Conservation (phyloP, 1,140 invertebrate species). For the Drosophila equinoxialis region DNA sequence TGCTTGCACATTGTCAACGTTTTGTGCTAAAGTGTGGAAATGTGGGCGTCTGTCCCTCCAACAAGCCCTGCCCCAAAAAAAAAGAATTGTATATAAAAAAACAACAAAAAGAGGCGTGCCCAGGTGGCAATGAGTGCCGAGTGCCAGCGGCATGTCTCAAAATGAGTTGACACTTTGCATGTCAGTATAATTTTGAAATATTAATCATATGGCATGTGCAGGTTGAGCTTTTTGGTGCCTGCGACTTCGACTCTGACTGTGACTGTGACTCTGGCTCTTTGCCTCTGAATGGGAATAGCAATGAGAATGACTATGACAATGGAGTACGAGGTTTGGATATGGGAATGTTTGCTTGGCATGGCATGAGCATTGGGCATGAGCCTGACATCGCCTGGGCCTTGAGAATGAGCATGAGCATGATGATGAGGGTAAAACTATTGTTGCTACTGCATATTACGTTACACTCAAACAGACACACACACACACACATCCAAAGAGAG, state of each 20-base stretch:
- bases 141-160: slow-evolving; percentile 49
- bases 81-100: too few relatives aligned
- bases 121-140: slow-evolving; percentile 38
- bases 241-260: slow-evolving; percentile 42
- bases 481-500: slow-evolving; percentile 27
- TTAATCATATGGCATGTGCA: slow-evolving; percentile 72
- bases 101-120: slow-evolving; percentile 30
- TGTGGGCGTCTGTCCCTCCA: slow-evolving; percentile 27
- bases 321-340: background rate
- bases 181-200: slow-evolving; percentile 81
- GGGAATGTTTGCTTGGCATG: slow-evolving; percentile 65
- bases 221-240: slow-evolving; percentile 39
- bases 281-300: slow-evolving; percentile 38
- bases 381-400: slow-evolving; percentile 14
- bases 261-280: background rate
- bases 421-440: slow-evolving; percentile 63
- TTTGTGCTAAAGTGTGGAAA: slow-evolving; percentile 64
- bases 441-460: slow-evolving; percentile 70
- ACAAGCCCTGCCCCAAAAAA: background rate
- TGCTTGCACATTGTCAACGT: slow-evolving; percentile 60
- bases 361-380: slow-evolving; percentile 44
- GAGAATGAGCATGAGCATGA: slow-evolving; percentile 23
- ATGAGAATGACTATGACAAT: background rate
- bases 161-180: slow-evolving; percentile 81
- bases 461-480: slow-evolving; percentile 49